phyloP scores from a whole-genome alignment of 2,888 invertebrate genomes.

The Standfussiana lucernea region DNA sequence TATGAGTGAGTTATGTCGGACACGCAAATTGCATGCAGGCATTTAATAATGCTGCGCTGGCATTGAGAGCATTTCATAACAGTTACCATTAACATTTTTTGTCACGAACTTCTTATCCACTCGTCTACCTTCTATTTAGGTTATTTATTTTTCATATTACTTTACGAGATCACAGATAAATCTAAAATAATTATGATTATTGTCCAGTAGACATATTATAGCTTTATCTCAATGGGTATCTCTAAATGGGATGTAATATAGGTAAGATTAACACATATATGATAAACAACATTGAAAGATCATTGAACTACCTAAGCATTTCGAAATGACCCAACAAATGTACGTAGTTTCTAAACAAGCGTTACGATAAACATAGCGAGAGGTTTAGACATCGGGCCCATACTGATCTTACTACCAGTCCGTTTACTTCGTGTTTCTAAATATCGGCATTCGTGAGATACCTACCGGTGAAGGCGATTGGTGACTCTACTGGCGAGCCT shows the following conservation, averaged over 20 bases:
- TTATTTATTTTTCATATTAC: slow-evolving; percentile 48
- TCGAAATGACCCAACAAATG: slow-evolving; percentile 66
- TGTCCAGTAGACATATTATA: slow-evolving; percentile 36
- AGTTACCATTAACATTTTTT: slow-evolving; percentile 73
- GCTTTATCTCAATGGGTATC: slow-evolving; percentile 51
- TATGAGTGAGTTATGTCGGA: slow-evolving; percentile 72
- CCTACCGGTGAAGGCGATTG: slow-evolving; percentile 78
- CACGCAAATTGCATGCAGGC: slow-evolving; percentile 77
- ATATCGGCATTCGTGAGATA: slow-evolving; percentile 82
- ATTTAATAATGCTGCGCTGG: slow-evolving; percentile 73
- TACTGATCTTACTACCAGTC: slow-evolving; percentile 76
- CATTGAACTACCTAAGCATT: slow-evolving; percentile 67
- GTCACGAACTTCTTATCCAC: slow-evolving; percentile 75
- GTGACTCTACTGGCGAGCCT: slow-evolving; percentile 81
- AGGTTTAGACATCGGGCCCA: slow-evolving; percentile 83
- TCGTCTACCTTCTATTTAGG: slow-evolving; percentile 54
- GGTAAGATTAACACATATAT: slow-evolving; percentile 63
- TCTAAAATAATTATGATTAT: slow-evolving; percentile 50
- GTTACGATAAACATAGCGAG: slow-evolving; percentile 69
- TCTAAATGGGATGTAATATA: slow-evolving; percentile 49
- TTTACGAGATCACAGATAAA: slow-evolving; percentile 49
- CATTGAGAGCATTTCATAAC: slow-evolving; percentile 84
- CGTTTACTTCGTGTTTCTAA: slow-evolving; percentile 84
- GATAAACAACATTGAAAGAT: slow-evolving; percentile 68
- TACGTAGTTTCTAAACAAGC: slow-evolving; percentile 68